These are phyloP conservation scores for Epizoanthus ramosus DNA, from an alignment of 92 coral and sea anemone genomes.

Conservation along the genomic window DNA sequence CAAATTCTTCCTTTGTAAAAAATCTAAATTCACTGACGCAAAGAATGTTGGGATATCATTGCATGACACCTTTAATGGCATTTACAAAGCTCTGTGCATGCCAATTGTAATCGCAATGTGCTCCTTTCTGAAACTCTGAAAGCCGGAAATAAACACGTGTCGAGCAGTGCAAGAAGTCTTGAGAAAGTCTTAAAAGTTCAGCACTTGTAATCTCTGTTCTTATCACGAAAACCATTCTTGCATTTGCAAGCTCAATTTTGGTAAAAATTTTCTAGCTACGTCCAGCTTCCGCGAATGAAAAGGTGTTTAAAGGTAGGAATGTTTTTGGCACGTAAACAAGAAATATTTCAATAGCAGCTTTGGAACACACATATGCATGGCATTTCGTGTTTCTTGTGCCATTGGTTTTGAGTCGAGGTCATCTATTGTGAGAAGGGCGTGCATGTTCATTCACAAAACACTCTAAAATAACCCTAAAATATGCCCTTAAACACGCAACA, in stretches of 20 bases:
- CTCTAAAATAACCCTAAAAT: neutral
- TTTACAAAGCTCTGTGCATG: conserved; percentile 7
- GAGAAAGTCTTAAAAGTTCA: conserved; percentile 7
- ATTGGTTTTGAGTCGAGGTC: conserved; percentile 3
- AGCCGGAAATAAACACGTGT: conserved; percentile 37
- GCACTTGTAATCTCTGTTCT: conserved; percentile 19
- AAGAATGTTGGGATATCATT: neutral
- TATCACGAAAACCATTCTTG: conserved; percentile 35
- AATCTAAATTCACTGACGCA: neutral
- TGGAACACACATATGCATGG: neutral
- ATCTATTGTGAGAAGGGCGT: conserved; percentile 5
- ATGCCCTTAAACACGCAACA: conserved; percentile 25
- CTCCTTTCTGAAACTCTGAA: neutral
- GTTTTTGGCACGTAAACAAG: neutral
- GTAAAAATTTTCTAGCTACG: neutral
- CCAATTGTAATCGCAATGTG: neutral
- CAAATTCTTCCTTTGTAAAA: neutral
- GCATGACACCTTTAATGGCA: conserved; percentile 4
- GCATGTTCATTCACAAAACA: neutral
- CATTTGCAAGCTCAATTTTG: neutral
- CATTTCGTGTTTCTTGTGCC: conserved; percentile 16
- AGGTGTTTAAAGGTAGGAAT: neutral
- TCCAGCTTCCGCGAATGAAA: too few species aligned
- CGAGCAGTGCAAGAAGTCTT: conserved; percentile 13
- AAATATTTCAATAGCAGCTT: neutral